Base-by-base conservation (phyloP, 2,113 vertebrate genomes). In the Actinemys pallida region DNA sequence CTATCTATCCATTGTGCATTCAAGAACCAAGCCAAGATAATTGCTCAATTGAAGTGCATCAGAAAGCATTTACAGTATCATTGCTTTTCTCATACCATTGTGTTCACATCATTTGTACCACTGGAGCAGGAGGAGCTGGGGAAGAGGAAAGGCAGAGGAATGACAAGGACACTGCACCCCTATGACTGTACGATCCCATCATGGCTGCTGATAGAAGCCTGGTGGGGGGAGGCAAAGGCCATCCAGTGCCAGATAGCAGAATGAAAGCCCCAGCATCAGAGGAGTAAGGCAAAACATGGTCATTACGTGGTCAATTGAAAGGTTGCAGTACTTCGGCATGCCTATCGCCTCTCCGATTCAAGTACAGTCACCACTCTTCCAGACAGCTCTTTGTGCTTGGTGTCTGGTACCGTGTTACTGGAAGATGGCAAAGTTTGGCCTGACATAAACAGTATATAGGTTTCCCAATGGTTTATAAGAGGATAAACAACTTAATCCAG, bases 1-100 rank as follows among this genome's bases (percentile, higher is more conserved):
- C 88, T 49, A 47, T 84, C 54, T 35, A 72, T 20, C 65, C 75
- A 24, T 52, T 53, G 13, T 10, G n/a, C 92, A 88, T 54, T 79
- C 90, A 50, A 94, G 54, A 75, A 19, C 45, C 81, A 91, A 93
- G 89, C 76, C 92, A 84, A 85, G 29, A 8, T 45, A 22, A 42
- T 78, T 83, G 31, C 92, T 94, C 82, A 81, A 1, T 0, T 1
- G 13, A 75, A 72, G 97, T 90, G 95, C 93, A 98, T 97, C 97
- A 97, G 91, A 96, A 97, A 96, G 96, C 94, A 97, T 97, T 98
- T 98, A 94, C 97, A 97, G 97, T 92, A 97, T 98, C 97, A 98
- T 17, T 27, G 81, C 42, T 86, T 88, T 3, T 65, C 72, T 96
- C 96, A 97, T 97, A 98, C 87, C 39, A 91, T 79, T 91, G 89